These are phyloP conservation scores for Coturnix japonica DNA, from an alignment of 2,113 vertebrate species.

Conservation along the genomic window DNA sequence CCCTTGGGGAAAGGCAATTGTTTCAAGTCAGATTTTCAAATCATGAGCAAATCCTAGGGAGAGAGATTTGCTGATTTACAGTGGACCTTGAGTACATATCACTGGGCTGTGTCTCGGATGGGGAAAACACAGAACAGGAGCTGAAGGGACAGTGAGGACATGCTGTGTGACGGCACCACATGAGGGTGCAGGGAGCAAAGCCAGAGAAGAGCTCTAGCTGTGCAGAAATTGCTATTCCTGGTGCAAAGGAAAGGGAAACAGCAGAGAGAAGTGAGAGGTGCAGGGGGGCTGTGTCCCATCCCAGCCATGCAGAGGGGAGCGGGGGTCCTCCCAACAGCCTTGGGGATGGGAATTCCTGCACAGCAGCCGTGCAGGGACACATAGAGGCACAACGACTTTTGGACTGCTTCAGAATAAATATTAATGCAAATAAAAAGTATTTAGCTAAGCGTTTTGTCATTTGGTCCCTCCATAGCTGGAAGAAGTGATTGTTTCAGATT, in stretches of 20 bases:
- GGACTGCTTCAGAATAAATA: not conserved
- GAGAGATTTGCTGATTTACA: conserved; percentile 59
- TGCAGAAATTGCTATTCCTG: not conserved
- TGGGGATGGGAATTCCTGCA: not conserved
- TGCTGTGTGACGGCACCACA: not conserved
- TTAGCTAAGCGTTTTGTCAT: conserved; percentile 41
- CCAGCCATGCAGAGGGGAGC: not conserved
- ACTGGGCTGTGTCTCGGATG: not conserved
- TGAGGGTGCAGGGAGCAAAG: not conserved
- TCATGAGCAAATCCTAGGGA: conserved; percentile 63
- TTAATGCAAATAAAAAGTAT: conserved; percentile 43
- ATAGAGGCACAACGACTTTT: not conserved
- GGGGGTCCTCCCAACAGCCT: not conserved
- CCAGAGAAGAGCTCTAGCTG: not conserved
- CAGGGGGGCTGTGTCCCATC: not conserved
- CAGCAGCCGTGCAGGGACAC: fast-evolving
- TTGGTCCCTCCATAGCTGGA: conserved; percentile 48
- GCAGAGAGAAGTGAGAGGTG: not conserved
- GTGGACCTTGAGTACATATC: conserved; percentile 5
- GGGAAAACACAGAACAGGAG: not conserved
- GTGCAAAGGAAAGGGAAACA: not conserved
- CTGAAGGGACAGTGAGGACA: not conserved
- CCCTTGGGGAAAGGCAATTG: conserved; percentile 52
- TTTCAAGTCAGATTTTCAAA: conserved; percentile 71
- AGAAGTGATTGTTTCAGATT: conserved; percentile 60